A percentile compares a stretch with the other conserved stretches of the same genome.
Conservation (phyloP, 2,797 vertebrate species). For the Gymnoscopelus braueri region DNA sequence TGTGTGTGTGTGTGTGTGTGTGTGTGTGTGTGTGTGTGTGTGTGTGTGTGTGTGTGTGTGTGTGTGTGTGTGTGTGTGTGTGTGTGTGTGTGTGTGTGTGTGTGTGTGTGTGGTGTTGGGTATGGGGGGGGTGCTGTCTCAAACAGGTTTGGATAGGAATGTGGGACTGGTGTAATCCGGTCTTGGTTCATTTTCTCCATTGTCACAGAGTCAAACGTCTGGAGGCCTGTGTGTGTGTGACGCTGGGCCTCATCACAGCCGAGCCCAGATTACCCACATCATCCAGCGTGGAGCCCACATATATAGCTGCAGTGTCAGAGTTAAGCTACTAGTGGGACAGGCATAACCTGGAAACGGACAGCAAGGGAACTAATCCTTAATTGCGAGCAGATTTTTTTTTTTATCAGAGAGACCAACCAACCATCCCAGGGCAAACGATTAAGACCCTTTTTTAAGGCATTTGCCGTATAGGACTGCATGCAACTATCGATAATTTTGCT, state of each 20-base stretch:
- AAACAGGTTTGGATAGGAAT: slow-evolving; percentile 80
- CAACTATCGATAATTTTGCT: too few species aligned
- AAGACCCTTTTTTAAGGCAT: too few species aligned
- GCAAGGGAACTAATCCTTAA: slow-evolving; percentile 2
- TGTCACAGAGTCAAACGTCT: slow-evolving; percentile 72
- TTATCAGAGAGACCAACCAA: too few species aligned
- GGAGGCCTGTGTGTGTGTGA: slow-evolving; percentile 47
- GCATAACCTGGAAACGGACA: neutral
- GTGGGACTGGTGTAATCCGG: slow-evolving; percentile 75
- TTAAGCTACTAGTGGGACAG: slow-evolving; percentile 20
- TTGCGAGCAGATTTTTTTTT: neutral
- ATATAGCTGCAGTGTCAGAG: slow-evolving; percentile 15
- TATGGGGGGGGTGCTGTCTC: neutral
- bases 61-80: slow-evolving; percentile 11
- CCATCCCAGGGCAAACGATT: too few species aligned
- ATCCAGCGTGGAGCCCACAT: slow-evolving; percentile 17
- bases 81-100: slow-evolving; percentile 7
- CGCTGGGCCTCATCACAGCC: slow-evolving; percentile 48
- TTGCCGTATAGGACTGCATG: too few species aligned
- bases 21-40: too few species aligned
- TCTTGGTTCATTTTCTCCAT: slow-evolving; percentile 71
- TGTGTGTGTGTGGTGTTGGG: slow-evolving; percentile 4
- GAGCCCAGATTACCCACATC: slow-evolving; percentile 51
- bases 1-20: neutral
- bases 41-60: slow-evolving; percentile 14